Percentiles rank a stretch among this genome's conserved stretches.
Conservation (phyloP, 2,888 invertebrate genomes). For the Microctonus hyperodae region DNA sequence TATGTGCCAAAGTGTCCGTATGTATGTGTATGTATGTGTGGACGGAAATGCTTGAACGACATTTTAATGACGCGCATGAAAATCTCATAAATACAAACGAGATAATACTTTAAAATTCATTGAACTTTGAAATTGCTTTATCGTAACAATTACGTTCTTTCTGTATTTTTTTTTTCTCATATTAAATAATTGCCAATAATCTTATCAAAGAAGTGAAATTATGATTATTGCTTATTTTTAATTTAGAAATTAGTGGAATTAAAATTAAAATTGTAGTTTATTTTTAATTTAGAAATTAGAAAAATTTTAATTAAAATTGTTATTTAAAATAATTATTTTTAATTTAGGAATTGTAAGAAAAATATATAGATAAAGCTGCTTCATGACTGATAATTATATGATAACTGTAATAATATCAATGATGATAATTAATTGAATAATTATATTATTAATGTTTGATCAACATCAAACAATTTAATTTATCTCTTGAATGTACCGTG, state of each 20-base stretch:
- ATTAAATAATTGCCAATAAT: too few species aligned
- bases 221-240: too few species aligned
- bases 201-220: too few species aligned
- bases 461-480: conserved; percentile 30
- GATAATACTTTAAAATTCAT: conserved; percentile 8
- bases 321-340: too few species aligned
- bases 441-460: conserved; percentile 43
- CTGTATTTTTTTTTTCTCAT: not conserved
- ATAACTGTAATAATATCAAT: not conserved
- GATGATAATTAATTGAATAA: conserved; percentile 36
- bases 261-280: too few species aligned
- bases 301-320: too few species aligned
- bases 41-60: conserved; percentile 27
- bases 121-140: not conserved
- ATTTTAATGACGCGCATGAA: conserved; percentile 17
- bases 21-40: not conserved
- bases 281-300: too few species aligned
- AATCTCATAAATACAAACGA: not conserved
- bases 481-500: not conserved
- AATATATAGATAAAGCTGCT: too few species aligned
- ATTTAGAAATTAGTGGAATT: too few species aligned
- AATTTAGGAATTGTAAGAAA: too few species aligned
- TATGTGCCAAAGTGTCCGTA: conserved; percentile 27
- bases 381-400: too few species aligned
- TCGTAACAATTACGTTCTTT: too few species aligned